Base-by-base conservation (phyloP, 1,140 invertebrate genomes). In the Drepana arcuata region DNA sequence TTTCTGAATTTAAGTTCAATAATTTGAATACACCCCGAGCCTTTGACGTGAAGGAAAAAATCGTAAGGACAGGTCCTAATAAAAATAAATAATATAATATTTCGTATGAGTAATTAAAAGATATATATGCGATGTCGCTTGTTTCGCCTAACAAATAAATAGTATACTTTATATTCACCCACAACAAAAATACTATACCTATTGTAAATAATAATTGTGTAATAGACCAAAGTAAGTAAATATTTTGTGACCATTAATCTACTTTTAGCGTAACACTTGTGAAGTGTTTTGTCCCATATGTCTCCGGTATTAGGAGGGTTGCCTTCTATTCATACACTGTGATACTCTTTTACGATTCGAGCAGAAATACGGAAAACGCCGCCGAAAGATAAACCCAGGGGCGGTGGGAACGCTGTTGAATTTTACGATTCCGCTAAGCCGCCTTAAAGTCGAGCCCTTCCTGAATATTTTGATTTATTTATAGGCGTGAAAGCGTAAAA, bases 381-480 rank as follows among this genome's bases (percentile, higher is more conserved):
- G 51, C 57, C 71, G 56, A 64, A 67, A 74, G 70, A 77, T 75
- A 75, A 75, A 77, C 63, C 74, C 54, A 34, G 40, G 57, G 60
- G 71, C 65, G 68, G 59, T 60, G 66, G 57, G 58, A 64, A 57
- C 62, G 72, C 55, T 79, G 74, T 82, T 79, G 70, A 79, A 78
- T 82, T 82, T 82, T 82, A 82, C 69, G 77, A 79, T 79, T 79
- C 71, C 49, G 57, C 70, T 82, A 82, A 82, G 77, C 74, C 74
- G 66, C 67, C 72, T 79, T 73, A 77, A 78, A 81, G 70, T 77
- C 71, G 64, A 65, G 69, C 78, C 73, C 70, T 78, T 73, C 67
- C 68, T 73, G 77, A 78, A 82, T 79, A 79, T 82, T 82, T 79
- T 82, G 77, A 82, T 82, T 82, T 82, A 82, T 82, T 82, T 82